These are phyloP conservation scores for Phyllostomus hastatus DNA, from an alignment of 2,113 vertebrate species.

Conservation along the genomic window DNA sequence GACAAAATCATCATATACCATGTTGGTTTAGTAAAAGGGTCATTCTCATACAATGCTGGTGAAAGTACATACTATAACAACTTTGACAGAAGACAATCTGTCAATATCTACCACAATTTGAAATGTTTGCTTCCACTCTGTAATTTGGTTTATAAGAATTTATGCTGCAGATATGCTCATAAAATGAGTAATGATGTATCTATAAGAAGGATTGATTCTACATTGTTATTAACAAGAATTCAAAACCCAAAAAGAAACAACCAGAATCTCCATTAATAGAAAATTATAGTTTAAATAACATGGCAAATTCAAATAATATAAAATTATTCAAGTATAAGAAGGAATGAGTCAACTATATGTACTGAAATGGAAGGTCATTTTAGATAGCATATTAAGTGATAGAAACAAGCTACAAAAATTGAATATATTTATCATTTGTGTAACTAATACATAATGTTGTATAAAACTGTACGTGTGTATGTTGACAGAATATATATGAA, in stretches of 20 bases:
- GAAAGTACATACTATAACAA: background rate
- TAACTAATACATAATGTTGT: background rate
- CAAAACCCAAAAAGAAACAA: background rate
- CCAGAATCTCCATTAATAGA: background rate
- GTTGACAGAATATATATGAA: background rate
- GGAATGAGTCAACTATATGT: background rate
- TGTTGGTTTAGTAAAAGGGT: background rate
- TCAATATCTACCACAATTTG: background rate
- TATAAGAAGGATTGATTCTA: background rate
- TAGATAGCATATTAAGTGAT: background rate
- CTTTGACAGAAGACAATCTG: background rate
- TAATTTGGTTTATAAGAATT: background rate
- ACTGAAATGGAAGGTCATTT: background rate
- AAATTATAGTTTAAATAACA: background rate
- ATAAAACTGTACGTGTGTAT: background rate
- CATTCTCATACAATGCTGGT: background rate
- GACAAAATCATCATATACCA: background rate
- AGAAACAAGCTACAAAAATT: background rate
- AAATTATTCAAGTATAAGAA: background rate
- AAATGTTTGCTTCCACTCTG: background rate
- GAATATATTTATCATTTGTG: background rate
- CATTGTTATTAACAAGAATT: background rate
- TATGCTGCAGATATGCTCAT: background rate
- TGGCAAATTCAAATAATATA: background rate
- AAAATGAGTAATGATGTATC: background rate